phyloP scores from a whole-genome alignment of 1,140 invertebrate genomes.

The Drosophila lowei region DNA sequence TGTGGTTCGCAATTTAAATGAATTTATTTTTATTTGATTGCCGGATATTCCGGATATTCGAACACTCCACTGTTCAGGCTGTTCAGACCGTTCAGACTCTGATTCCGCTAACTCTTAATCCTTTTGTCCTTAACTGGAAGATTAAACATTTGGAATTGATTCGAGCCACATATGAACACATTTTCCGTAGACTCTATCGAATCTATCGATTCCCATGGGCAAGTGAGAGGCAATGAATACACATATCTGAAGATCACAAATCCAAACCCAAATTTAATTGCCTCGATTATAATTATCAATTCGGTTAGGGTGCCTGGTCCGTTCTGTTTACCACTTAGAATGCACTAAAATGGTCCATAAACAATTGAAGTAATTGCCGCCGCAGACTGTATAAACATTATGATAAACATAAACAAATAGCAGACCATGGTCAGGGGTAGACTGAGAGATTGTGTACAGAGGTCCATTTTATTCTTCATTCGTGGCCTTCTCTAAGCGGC shows the following conservation, averaged over 20 bases:
- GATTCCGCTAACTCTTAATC: too few relatives aligned
- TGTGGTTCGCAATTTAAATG: slow-evolving; percentile 12
- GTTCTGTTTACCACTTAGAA: slow-evolving; percentile 22
- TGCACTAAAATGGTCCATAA: slow-evolving; percentile 29
- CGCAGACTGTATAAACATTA: slow-evolving; percentile 33
- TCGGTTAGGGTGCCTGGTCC: background rate
- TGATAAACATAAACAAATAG: slow-evolving; percentile 34
- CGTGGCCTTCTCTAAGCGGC: too few relatives aligned
- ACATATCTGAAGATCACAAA: slow-evolving; percentile 4
- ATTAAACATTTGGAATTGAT: too few relatives aligned
- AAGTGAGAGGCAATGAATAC: background rate
- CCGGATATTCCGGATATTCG: too few relatives aligned
- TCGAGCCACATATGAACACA: too few relatives aligned
- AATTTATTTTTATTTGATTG: slow-evolving; percentile 6
- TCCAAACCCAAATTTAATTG: background rate
- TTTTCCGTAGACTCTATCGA: too few relatives aligned
- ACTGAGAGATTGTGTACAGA: background rate
- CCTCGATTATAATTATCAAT: background rate
- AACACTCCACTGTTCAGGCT: too few relatives aligned
- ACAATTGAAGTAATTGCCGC: slow-evolving; percentile 27
- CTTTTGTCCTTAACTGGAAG: too few relatives aligned
- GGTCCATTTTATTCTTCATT: too few relatives aligned
- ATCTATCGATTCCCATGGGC: too few relatives aligned
- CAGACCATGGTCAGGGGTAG: background rate
- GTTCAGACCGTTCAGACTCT: too few relatives aligned